phyloP scores from a whole-genome alignment of 2,888 invertebrate species.

The Machimus rusticus region DNA sequence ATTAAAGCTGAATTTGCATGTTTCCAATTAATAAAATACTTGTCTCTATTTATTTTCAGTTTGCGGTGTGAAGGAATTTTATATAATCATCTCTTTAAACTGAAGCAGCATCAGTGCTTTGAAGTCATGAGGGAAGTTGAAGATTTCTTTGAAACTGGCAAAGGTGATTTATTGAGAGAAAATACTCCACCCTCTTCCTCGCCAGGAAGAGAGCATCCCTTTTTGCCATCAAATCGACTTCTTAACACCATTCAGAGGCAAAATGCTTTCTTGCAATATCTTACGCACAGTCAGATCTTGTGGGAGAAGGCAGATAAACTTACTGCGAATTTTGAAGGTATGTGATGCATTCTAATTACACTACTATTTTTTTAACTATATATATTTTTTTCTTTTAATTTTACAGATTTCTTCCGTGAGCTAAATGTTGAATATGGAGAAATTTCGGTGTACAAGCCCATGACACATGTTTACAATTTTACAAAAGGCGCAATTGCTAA shows the following conservation, averaged over 20 bases:
- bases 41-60: neutral
- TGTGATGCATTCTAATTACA: neutral
- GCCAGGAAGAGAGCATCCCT: neutral
- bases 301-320: neutral
- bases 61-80: neutral
- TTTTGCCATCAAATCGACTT: neutral
- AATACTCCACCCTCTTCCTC: neutral
- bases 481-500: neutral
- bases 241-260: neutral
- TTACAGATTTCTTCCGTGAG: neutral
- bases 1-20: neutral
- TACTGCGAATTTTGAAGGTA: neutral
- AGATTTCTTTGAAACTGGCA: neutral
- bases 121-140: neutral
- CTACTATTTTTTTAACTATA: neutral
- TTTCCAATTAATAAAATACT: neutral
- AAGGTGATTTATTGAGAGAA: neutral
- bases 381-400: neutral
- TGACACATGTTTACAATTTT: neutral
- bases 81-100: neutral
- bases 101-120: neutral
- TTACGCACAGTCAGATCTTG: neutral
- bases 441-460: neutral
- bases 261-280: neutral
- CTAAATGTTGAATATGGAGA: neutral